Base-by-base conservation (phyloP, 2,797 vertebrate genomes). In the Nothura maculosa region DNA sequence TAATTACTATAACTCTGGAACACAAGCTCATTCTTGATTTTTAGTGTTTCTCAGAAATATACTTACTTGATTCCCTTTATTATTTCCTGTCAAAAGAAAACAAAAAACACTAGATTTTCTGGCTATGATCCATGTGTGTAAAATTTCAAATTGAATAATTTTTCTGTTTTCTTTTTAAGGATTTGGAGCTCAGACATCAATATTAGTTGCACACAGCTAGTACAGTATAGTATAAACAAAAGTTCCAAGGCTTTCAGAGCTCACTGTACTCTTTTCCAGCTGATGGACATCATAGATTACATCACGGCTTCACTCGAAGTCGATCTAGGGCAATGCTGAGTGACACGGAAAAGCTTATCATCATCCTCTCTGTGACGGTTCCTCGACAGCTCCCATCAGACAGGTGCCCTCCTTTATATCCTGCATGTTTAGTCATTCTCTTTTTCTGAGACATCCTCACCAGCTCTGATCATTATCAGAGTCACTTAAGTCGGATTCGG, bases 401-500 rank as follows among this genome's bases (percentile, higher is more conserved):
- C 12, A 87, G 50, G 22, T 62, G 50, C 55, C 34, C 8, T 25
- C 45, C 58, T 89, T 64, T 80, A 66, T 7, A 82, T 10, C 25
- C 55, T 74, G 78, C 52, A 30, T 79, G 63, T 67, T 70, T 64
- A 43, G 55, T 40, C 42, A 57, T 48, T 87, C 48, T 32, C 61
- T 68, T 36, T 5, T 64, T 70, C 64, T 62, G 90, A 74, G 80
- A 47, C 68, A 85, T 30, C 72, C 74, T 81, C 63, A 76, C 67
- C 64, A 73, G 61, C 25, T 55, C 54, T 76, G 84, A 90, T 70
- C 64, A 90, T 40, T 75, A 91, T 89, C 68, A 82, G 34, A 81
- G 75, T 50, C 66, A 75, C 79, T 81, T 89, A 93, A 95, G 78
- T 89, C 30, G 66, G 89, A 95, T 95, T 93, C 92, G 87, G 76